Conservation (phyloP, 1,140 invertebrate genomes). For the Caenorhabditis brenneri region DNA sequence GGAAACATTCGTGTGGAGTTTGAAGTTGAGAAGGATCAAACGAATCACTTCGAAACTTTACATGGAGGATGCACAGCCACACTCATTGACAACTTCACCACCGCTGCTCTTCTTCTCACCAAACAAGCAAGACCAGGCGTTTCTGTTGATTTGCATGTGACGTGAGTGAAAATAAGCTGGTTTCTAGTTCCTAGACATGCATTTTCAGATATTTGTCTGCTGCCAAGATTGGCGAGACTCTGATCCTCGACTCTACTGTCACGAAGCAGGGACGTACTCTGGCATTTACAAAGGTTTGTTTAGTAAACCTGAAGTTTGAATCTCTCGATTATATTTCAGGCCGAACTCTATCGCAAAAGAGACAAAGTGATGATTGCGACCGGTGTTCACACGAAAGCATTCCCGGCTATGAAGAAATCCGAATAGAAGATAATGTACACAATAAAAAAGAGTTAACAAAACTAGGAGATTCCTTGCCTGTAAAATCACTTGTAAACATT, state of each 20-base stretch:
- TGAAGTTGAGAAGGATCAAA: conserved; percentile 46
- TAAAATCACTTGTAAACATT: too few species aligned
- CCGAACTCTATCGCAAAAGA: conserved; percentile 53
- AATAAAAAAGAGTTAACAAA: too few species aligned
- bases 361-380: conserved; percentile 50
- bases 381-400: conserved; percentile 56
- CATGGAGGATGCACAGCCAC: conserved; percentile 85
- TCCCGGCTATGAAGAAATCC: conserved; percentile 44
- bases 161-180: conserved; percentile 51
- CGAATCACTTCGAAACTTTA: conserved; percentile 74
- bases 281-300: conserved; percentile 77
- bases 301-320: too few species aligned
- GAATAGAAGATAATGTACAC: background rate
- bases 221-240: conserved; percentile 79
- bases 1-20: conserved; percentile 48
- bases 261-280: conserved; percentile 80
- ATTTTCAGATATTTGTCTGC: conserved; percentile 75
- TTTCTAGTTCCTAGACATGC: too few species aligned
- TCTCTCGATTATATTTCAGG: conserved; percentile 5
- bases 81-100: conserved; percentile 82
- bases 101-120: conserved; percentile 77
- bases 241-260: conserved; percentile 82
- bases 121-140: conserved; percentile 74
- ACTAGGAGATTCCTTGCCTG: too few species aligned
- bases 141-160: conserved; percentile 79